Evolutionary conservation across 2,113 vertebrate species (phyloP).

Genomic region (Aegotheles bennettii): DNA sequence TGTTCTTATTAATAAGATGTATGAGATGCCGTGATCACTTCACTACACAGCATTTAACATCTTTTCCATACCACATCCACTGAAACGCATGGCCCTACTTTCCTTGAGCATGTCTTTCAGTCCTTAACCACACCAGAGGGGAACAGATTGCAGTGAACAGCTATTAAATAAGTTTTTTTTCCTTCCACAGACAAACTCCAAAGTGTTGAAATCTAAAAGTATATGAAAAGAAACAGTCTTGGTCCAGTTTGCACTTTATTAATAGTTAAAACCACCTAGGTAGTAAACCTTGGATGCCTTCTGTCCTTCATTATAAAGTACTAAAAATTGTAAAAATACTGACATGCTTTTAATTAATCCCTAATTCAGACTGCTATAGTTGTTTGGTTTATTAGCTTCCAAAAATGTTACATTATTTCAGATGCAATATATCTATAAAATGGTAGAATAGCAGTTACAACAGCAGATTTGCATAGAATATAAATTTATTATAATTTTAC

Average conservation of each 20-base stretch:
- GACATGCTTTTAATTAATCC: background rate
- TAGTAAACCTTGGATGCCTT: background rate
- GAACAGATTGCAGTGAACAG: background rate
- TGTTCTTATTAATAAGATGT: conserved; percentile 7
- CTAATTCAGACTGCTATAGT: background rate
- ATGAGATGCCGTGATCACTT: background rate
- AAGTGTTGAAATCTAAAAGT: background rate
- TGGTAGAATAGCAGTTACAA: background rate
- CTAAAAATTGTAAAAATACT: background rate
- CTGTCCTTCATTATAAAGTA: background rate
- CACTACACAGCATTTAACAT: background rate
- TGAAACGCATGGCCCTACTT: background rate
- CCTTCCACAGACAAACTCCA: background rate
- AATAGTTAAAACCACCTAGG: background rate
- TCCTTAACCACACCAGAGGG: background rate
- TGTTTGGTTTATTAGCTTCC: background rate
- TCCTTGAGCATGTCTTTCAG: background rate
- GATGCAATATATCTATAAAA: background rate
- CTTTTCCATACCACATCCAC: background rate
- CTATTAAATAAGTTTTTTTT: background rate
- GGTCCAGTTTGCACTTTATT: background rate
- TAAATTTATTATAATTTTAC: background rate
- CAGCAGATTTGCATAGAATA: background rate
- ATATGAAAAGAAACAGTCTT: background rate
- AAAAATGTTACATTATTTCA: background rate